Conservation (phyloP, 2,888 invertebrate species). For the Caenorhabditis imperialis region DNA sequence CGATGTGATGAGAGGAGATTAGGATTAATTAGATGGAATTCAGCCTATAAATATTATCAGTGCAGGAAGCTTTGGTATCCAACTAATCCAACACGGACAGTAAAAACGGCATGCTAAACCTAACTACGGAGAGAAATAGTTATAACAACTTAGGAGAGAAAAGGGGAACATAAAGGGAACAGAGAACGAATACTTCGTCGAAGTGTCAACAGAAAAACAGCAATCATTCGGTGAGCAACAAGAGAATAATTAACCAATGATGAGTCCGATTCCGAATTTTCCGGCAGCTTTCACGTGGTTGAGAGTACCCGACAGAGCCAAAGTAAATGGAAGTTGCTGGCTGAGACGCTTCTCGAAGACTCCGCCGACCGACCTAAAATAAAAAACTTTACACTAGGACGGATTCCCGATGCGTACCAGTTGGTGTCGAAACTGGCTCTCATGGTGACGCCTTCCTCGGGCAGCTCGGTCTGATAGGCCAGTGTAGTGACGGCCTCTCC, state of each 20-base stretch:
- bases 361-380: constrained; percentile 84
- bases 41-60: constrained; percentile 45
- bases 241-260: constrained; percentile 84
- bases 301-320: constrained; percentile 91
- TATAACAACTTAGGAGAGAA: constrained; percentile 32
- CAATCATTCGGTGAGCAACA: constrained; percentile 32
- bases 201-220: constrained; percentile 46
- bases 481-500: constrained; percentile 85
- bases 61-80: too few relatives aligned
- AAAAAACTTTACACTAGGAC: background rate
- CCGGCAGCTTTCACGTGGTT: constrained; percentile 89
- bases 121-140: constrained; percentile 21
- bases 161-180: background rate
- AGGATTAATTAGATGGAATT: constrained; percentile 19
- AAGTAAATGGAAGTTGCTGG: constrained; percentile 90
- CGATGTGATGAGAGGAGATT: constrained; percentile 7
- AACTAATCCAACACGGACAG: too few relatives aligned
- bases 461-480: constrained; percentile 93
- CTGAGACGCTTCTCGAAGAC: constrained; percentile 93
- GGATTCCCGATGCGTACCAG: constrained; percentile 81
- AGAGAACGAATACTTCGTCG: constrained; percentile 41
- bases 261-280: constrained; percentile 92
- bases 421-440: constrained; percentile 93
- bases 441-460: constrained; percentile 93
- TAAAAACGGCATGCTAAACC: constrained; percentile 31